Evolutionary conservation across 1,140 invertebrate species (phyloP).

Genomic region (Antheraea pernyi): DNA sequence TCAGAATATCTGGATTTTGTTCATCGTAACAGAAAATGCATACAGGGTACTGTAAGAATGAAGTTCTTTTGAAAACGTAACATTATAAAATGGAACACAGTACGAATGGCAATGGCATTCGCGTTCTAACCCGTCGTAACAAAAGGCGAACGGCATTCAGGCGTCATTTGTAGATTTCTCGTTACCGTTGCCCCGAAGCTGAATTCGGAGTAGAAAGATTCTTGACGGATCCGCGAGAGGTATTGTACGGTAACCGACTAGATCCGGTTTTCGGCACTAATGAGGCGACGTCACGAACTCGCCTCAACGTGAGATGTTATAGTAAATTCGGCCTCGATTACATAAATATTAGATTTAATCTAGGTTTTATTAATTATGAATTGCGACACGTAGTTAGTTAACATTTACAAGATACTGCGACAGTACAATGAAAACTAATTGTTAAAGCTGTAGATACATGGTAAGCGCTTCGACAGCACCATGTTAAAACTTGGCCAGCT

Average conservation of each 20-base stretch:
- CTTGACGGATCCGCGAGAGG: slow-evolving; percentile 37
- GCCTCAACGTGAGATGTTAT: slow-evolving; percentile 18
- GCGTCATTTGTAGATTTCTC: slow-evolving; percentile 39
- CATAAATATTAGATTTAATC: background rate
- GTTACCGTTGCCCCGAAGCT: slow-evolving; percentile 43
- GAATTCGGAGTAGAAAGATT: slow-evolving; percentile 39
- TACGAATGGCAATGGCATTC: slow-evolving; percentile 12
- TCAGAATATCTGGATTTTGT: no score
- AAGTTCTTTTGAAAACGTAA: background rate
- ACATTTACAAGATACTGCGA: background rate
- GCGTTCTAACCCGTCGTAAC: slow-evolving; percentile 25
- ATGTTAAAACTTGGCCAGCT: no score
- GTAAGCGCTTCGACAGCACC: no score
- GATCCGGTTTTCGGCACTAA: slow-evolving; percentile 51
- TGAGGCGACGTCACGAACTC: slow-evolving; percentile 45
- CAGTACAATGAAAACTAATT: background rate
- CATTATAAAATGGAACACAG: background rate
- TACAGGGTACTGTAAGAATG: background rate
- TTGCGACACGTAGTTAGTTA: background rate
- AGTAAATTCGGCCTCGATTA: slow-evolving; percentile 26
- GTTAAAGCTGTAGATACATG: no score
- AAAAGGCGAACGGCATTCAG: slow-evolving; percentile 24
- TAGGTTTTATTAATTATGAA: background rate
- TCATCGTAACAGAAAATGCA: no score
- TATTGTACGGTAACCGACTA: slow-evolving; percentile 45